Evolutionary conservation across 1,140 invertebrate species (phyloP).

Genomic region (Augochlora pura): DNA sequence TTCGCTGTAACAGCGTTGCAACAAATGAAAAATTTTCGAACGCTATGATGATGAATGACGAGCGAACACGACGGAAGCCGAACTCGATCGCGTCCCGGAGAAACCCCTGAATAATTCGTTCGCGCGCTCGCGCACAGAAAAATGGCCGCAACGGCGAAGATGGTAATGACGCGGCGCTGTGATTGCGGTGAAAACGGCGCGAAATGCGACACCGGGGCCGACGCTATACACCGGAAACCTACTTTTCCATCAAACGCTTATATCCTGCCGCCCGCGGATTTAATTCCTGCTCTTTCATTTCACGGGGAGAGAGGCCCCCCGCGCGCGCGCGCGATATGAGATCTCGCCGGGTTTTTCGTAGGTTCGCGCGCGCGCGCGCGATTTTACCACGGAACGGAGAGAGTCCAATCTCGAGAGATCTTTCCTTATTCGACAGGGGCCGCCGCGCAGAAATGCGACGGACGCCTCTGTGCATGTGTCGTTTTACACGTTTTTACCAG

Average conservation of each 20-base stretch:
- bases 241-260: neutral
- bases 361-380: slow-evolving; percentile 4
- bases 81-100: neutral
- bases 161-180: neutral
- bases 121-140: neutral
- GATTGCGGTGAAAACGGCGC: neutral
- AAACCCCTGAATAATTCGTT: neutral
- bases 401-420: neutral
- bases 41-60: neutral
- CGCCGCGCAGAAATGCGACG: slow-evolving; percentile 12
- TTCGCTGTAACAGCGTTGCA: no score
- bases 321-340: slow-evolving; percentile 32
- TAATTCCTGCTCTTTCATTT: slow-evolving; percentile 53
- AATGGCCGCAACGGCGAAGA: neutral
- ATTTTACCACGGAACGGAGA: slow-evolving; percentile 15
- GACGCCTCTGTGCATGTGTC: slow-evolving; percentile 19
- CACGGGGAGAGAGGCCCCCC: no score
- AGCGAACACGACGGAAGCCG: neutral
- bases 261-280: slow-evolving; percentile 28
- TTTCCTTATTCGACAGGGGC: slow-evolving; percentile 28
- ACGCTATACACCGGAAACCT: neutral
- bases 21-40: no score
- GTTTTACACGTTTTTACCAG: slow-evolving; percentile 19
- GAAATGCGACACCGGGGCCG: neutral
- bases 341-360: slow-evolving; percentile 15